A percentile compares a stretch with the other conserved stretches of the same genome.
These are phyloP conservation scores for Hydroisotoma schaefferi DNA, from an alignment of 2,888 invertebrate genomes.

Conservation along the genomic window DNA sequence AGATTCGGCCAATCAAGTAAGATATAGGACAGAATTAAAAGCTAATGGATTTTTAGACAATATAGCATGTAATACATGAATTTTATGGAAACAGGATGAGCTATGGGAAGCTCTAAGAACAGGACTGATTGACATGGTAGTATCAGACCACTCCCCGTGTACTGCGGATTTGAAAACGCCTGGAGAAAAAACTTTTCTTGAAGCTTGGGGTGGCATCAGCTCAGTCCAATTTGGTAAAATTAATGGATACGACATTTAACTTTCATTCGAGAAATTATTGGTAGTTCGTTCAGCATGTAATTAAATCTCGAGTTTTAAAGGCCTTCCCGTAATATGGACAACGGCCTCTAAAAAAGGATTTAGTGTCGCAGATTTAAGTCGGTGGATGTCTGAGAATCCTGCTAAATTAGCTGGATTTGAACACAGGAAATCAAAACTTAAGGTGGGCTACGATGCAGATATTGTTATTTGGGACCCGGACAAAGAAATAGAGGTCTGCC, in stretches of 20 bases:
- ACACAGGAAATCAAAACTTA: conserved; percentile 61
- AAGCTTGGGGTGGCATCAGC: conserved; percentile 71
- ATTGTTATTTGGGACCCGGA: conserved; percentile 69
- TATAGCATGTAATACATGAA: neutral
- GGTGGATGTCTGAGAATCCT: conserved; percentile 61
- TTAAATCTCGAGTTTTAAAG: conserved; percentile 51
- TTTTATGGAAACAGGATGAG: conserved; percentile 54
- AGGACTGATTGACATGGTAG: conserved; percentile 62
- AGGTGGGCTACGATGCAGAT: conserved; percentile 66
- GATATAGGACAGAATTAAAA: conserved; percentile 14
- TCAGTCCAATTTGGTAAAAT: conserved; percentile 66
- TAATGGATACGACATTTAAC: conserved; percentile 2
- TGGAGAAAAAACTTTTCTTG: conserved; percentile 60
- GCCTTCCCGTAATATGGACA: conserved; percentile 68
- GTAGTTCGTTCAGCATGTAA: neutral
- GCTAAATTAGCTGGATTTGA: conserved; percentile 63
- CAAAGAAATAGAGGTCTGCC: conserved; percentile 60
- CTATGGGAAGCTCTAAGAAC: conserved; percentile 63
- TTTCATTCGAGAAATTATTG: neutral
- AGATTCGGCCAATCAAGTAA: conserved; percentile 60
- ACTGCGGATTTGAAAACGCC: conserved; percentile 61
- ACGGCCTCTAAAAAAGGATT: conserved; percentile 59
- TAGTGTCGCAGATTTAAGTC: conserved; percentile 58
- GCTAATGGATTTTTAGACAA: neutral
- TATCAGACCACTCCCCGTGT: conserved; percentile 68